Base-by-base conservation (phyloP, 1,140 invertebrate species). In the Copidosoma floridanum region DNA sequence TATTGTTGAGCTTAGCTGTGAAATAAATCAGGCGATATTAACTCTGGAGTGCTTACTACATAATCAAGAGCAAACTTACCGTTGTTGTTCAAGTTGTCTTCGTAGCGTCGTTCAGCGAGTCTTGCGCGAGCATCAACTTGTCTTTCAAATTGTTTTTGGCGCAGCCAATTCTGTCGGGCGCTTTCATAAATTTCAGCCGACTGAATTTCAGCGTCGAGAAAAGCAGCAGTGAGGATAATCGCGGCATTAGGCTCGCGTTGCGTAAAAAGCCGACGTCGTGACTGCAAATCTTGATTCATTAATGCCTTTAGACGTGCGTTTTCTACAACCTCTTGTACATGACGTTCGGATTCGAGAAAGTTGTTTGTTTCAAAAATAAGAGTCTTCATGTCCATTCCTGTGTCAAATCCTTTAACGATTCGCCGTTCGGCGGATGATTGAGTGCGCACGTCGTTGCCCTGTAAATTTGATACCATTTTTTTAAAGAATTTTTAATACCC, bases 341-440 rank as follows among this genome's bases (percentile, higher is more conserved):
- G 65, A n/a, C 66, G 74, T 23, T 81, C 78, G 7, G 61, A 55
- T n/a, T 76, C 65, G 2, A 81, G 52, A 14, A 80, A 73, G 11
- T 67, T 71, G 14, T 48, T 27, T 0, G 76, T 77, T 46, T 80
- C 77, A 1, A 60, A 61, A 10, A 73, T 73, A 0, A 79, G 8
- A 0, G 41, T 57, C 41, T 66, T 67, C 0, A 53, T 10, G 24
- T 75, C 57, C 63, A 73, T 68, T 0, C 46, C 14, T 0, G 43
- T 7, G 20, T 66, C 66, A 2, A 71, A 5, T 54, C 76, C 69
- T 11, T 54, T 70, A 5, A 65, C 71, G 11, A 81, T 79, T 14
- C 73, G 71, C 53, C 76, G 70, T 47, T 81, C 79, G 0, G 78
- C 77, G 5, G 78, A 80, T 0, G 78, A 81, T 48, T 78, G 72